A percentile compares a stretch with the other conserved stretches of the same genome.
phyloP scores from a whole-genome alignment of 1,140 invertebrate genomes.

The Tigriopus japonicus region DNA sequence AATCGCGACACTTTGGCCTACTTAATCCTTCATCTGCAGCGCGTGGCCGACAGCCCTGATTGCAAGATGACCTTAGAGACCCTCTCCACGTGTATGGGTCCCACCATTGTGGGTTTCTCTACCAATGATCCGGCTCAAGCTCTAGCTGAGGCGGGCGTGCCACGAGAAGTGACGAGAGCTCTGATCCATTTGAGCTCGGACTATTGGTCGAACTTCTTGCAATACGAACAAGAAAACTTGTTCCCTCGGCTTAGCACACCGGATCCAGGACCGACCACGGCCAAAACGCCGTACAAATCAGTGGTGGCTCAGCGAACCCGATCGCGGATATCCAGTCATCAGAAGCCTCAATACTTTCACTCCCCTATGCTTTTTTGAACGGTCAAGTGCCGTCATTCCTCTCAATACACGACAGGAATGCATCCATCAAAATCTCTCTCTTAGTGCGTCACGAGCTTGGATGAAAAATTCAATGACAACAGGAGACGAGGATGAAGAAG shows the following conservation, averaged over 20 bases:
- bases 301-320: too few species aligned
- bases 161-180: not conserved
- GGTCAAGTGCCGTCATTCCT: too few species aligned
- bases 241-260: not conserved
- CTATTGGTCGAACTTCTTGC: conserved; percentile 1
- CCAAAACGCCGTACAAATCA: too few species aligned
- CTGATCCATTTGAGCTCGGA: not conserved
- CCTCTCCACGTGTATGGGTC: conserved; percentile 61
- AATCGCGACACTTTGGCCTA: conserved; percentile 75
- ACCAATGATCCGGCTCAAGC: conserved; percentile 18
- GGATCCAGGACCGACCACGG: too few species aligned
- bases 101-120: conserved; percentile 63
- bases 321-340: too few species aligned
- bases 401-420: too few species aligned
- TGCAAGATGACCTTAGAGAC: conserved; percentile 59
- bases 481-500: too few species aligned
- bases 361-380: too few species aligned
- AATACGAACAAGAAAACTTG: conserved; percentile 1
- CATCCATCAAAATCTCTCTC: too few species aligned
- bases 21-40: conserved; percentile 60
- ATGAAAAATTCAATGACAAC: too few species aligned
- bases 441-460: too few species aligned
- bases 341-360: too few species aligned
- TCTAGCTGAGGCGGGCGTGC: not conserved
- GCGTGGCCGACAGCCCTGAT: conserved; percentile 29